Base-by-base conservation (phyloP, 2,113 vertebrate genomes). In the Oreochromis niloticus region DNA sequence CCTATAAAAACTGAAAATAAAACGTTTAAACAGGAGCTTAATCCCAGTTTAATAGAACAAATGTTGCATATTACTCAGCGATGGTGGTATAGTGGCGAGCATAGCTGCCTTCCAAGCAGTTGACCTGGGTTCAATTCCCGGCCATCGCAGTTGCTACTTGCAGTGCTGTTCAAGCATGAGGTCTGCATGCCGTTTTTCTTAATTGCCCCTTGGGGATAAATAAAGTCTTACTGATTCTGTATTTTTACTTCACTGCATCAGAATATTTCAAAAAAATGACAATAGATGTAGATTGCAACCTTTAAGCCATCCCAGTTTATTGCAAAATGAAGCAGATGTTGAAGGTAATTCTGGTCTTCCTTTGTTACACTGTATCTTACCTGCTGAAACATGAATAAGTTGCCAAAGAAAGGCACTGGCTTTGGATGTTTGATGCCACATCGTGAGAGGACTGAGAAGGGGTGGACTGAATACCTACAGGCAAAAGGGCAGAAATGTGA, bases 351-450 rank as follows among this genome's bases (percentile, higher is more conserved):
- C 43, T 48, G 6, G 0, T 46, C 6, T 46, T 46, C 43, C 6
- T 16, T 57, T 30, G 13, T 30, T 57, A 16, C 3, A 16, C 0
- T 57, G 56, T 30, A 59, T 2, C 24, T 96, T 94, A 99, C 98
- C 96, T 98, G 91, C 13, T 12, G 92, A 95, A 99, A 98, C 88
- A 98, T 94, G 16, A 97, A 95, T 59, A 99, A 80, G 92, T 99
- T 99, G 75, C 98, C 98, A 59, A 97, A 96, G 80, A 99, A 98
- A 30, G 98, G 98, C 3, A 94, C 41, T 10, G 98, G 96, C 80
- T 97, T 97, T 68, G 98, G 99, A 79, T 99, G 97, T 54, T 87
- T 94, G 93, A 99, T 97, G 84, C 98, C 98, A 94, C 95, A 93
- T 89, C 91, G 91, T 84, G 97, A 94, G 80, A 99, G 95, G 39